Percentiles rank a stretch among this genome's conserved stretches.
These are phyloP conservation scores for Ochlodes sylvanus DNA, from an alignment of 2,888 invertebrate genomes.

Conservation along the genomic window DNA sequence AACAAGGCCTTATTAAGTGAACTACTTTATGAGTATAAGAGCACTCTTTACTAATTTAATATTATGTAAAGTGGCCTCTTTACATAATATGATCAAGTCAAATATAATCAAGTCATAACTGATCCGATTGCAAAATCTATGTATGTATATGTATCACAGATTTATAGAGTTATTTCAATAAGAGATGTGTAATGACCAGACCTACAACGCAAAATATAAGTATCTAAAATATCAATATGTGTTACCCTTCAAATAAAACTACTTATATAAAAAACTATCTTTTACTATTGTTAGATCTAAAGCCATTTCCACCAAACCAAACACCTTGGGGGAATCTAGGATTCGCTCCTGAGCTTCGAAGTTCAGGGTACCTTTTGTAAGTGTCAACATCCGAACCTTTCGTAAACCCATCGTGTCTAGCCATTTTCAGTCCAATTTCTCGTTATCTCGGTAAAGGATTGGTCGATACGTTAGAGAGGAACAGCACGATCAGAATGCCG, in stretches of 20 bases:
- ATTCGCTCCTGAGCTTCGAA: conserved; percentile 10
- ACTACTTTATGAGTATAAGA: conserved; percentile 34
- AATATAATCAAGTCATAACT: not conserved
- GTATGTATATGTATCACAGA: not conserved
- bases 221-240: too few relatives aligned
- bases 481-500: conserved; percentile 59
- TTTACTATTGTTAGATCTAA: too few relatives aligned
- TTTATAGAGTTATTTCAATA: not conserved
- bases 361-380: conserved; percentile 26
- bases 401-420: conserved; percentile 40
- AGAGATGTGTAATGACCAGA: too few relatives aligned
- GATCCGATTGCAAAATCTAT: conserved; percentile 16
- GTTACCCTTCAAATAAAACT: too few relatives aligned
- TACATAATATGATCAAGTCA: too few relatives aligned
- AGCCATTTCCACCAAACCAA: too few relatives aligned
- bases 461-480: conserved; percentile 57
- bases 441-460: conserved; percentile 71
- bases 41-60: conserved; percentile 34
- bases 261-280: too few relatives aligned
- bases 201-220: too few relatives aligned
- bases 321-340: conserved; percentile 4
- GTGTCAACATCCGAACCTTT: conserved; percentile 31
- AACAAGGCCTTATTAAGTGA: conserved; percentile 38
- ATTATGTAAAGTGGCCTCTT: conserved; percentile 25
- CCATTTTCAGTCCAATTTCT: conserved; percentile 49